Evolutionary conservation across 1,140 invertebrate genomes (phyloP), one percentile per base, ranked within the genome.

Genomic region (Adelges cooleyi): DNA sequence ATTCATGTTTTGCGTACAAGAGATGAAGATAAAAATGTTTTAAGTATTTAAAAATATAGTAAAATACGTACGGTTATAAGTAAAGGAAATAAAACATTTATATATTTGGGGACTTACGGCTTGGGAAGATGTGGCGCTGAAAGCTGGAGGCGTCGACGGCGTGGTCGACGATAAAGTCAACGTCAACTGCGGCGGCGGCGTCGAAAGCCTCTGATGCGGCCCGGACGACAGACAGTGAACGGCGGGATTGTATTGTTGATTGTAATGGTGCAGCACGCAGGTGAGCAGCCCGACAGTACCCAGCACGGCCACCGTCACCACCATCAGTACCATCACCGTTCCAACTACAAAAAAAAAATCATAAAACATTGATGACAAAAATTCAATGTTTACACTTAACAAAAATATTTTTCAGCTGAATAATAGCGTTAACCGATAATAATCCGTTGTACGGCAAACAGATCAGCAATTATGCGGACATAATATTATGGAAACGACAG

Each of bases 251-350:
- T 59, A 46, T 46, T 59, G 54, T 46, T 59, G 54, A 22, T 59
- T 59, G 54, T 59, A 59, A 25, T 46, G 54, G 29, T 59, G 54
- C 54, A 59, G 54, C 42, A 59, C 54, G 54, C 54, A 59, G 27
- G 54, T 59, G 54, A 59, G 54, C 54, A 59, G 54, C 40, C 54
- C 54, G 56, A 62, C 56, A 33, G 56, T 62, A 62, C 56, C 56
- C 56, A 62, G 6, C 40, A 62, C 56, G 56, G 44, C 56, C 42
- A 62, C 56, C 56, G 56, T 62, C 56, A 62, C 56, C 56, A 62
- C 56, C 56, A 62, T 62, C 38, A 62, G 56, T 62, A 62, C 56
- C 56, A 62, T 62, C 56, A 62, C 56, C 56, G 56, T 62, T 62
- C 56, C 56, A 62, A 62, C 56, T 62, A 25, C n/a, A 20, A 62